Base-by-base conservation (phyloP, 1,140 invertebrate genomes). In the Drosophila parabipectinata region DNA sequence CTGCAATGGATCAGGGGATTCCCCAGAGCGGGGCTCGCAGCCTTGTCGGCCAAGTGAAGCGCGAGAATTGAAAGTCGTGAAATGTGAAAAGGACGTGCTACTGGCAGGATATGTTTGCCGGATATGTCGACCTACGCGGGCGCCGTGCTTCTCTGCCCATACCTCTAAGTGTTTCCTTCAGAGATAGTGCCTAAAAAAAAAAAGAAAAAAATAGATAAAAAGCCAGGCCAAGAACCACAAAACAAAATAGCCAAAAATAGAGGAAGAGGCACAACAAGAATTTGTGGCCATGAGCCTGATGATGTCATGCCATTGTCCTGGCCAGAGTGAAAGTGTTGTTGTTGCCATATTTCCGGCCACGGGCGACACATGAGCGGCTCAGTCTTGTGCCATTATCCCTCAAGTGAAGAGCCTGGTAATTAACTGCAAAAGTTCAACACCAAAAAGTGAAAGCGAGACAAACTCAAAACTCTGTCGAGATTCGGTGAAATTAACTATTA, bases 301-400 rank as follows among this genome's bases (percentile, higher is more conserved):
- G 82, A 87, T 87, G 79, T 87, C 83, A 87, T 79, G 71, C 51
- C 71, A 44, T 64, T 78, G 52, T 72, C 58, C 56, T 58, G 52
- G 55, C 32, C 66, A 62, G 79, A 82, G 83, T 79, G 71, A 88
- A 88, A 88, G 79, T 87, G 69, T 79, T 83, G 75, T 81, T 82
- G 67, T 39, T 69, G 41, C 14, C 50, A 14, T 7, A 8, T 8
- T 48, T 58, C 21, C 48, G 57, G 57, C 67, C 32, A 48, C 64
- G 45, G 59, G 39, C 58, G 62, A 56, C 68, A 77, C 77, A 85
- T 82, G 78, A 87, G 78, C 9, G 50, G 81, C 77, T 60, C 67
- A 74, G 77, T 73, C 64, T 71, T 82, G 74, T 69, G 74, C 50
- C 75, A 76, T 87, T 72, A 69, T 81, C 66, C 74, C 63, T 54